Percentiles rank a stretch among this genome's conserved stretches.
Evolutionary conservation across 2,797 vertebrate species (phyloP).

Genomic region (Crenuchus spilurus): DNA sequence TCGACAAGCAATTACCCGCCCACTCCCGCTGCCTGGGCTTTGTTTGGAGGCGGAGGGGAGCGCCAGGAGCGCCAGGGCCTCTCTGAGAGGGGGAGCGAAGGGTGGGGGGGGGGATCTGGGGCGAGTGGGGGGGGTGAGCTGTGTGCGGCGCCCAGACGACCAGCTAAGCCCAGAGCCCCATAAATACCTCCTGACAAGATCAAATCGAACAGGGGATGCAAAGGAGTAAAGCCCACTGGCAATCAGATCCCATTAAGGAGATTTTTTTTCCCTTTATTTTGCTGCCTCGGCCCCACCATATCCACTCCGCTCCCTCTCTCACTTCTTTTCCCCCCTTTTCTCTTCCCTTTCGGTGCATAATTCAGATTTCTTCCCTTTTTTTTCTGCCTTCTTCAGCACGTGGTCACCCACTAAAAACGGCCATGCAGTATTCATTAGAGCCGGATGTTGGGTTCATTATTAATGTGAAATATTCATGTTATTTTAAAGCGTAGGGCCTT

Average conservation of each 20-base stretch:
- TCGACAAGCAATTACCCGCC: constrained; percentile 86
- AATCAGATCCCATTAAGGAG: constrained; percentile 61
- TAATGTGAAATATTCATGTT: constrained; percentile 65
- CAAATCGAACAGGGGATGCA: constrained; percentile 57
- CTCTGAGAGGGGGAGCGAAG: constrained; percentile 53
- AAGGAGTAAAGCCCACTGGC: constrained; percentile 61
- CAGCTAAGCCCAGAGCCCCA: constrained; percentile 47
- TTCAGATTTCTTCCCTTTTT: constrained; percentile 34
- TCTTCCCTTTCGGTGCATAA: constrained; percentile 47
- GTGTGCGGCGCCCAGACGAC: constrained; percentile 48
- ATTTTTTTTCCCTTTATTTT: constrained; percentile 43
- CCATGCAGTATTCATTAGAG: constrained; percentile 58
- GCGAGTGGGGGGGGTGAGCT: constrained; percentile 14
- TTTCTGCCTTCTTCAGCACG: constrained; percentile 29
- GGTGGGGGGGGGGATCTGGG: constrained; percentile 8
- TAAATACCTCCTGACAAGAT: constrained; percentile 63
- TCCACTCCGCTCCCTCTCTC: constrained; percentile 26
- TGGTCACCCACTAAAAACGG: constrained; percentile 47
- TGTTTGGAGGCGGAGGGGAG: constrained; percentile 79
- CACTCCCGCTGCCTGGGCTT: constrained; percentile 80
- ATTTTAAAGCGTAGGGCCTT: constrained; percentile 50
- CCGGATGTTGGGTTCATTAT: constrained; percentile 62
- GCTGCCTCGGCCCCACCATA: constrained; percentile 28
- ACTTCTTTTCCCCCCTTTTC: constrained; percentile 28
- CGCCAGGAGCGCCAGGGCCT: constrained; percentile 63